phyloP scores from a whole-genome alignment of 2,797 vertebrate genomes.

The Dipus sagitta region DNA sequence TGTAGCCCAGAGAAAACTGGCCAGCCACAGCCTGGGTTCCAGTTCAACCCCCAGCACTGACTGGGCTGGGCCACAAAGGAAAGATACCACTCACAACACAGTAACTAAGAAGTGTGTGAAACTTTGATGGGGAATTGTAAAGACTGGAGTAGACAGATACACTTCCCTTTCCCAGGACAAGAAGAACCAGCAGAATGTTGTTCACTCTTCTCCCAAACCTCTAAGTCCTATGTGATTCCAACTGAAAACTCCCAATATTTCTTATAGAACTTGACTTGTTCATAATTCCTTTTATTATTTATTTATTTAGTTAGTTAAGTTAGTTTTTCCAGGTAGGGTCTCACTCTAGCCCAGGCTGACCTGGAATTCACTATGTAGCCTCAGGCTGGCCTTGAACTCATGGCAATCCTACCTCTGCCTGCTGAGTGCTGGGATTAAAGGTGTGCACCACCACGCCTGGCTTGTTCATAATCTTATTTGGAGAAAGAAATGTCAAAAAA shows the following conservation, averaged over 20 bases:
- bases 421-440: too few species aligned
- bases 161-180: background rate
- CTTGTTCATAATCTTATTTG: too few species aligned
- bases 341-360: too few species aligned
- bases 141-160: background rate
- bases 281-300: background rate
- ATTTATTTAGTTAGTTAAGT: too few species aligned
- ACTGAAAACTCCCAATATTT: constrained; percentile 31
- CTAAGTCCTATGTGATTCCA: constrained; percentile 26
- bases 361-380: too few species aligned
- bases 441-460: too few species aligned
- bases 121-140: background rate
- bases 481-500: too few species aligned
- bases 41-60: background rate
- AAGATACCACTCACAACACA: background rate
- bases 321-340: too few species aligned
- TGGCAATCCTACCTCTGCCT: too few species aligned
- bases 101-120: background rate
- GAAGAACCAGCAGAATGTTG: constrained; percentile 25
- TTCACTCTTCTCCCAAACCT: background rate
- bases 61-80: background rate
- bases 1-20: background rate
- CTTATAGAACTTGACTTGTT: constrained; percentile 36
- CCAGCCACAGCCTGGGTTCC: background rate
- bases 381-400: too few species aligned